A percentile compares a stretch with the other conserved stretches of the same genome.
Conservation (phyloP, 2,113 vertebrate species). For the Odocoileus hemionus region DNA sequence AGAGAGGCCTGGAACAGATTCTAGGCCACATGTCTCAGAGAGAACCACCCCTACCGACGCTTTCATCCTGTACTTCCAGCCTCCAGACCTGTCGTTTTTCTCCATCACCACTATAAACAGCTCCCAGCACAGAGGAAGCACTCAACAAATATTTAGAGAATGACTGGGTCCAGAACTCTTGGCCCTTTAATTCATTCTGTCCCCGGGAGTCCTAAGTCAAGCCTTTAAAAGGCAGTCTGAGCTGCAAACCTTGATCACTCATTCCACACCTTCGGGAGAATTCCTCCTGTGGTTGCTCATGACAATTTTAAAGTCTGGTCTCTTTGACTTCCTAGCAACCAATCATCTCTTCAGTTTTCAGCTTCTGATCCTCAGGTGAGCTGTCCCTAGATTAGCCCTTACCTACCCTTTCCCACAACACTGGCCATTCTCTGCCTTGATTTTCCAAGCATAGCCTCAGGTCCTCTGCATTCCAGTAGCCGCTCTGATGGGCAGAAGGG, state of each 20-base stretch:
- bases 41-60: not conserved
- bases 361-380: not conserved
- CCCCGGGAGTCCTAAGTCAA: not conserved
- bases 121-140: not conserved
- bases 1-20: not conserved
- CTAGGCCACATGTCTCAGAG: not conserved
- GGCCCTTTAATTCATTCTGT: not conserved
- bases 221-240: not conserved
- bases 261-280: not conserved
- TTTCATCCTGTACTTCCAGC: not conserved
- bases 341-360: not conserved
- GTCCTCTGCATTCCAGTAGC: not conserved
- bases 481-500: not conserved
- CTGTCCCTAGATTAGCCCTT: not conserved
- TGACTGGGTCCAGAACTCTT: not conserved
- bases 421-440: not conserved
- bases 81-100: not conserved
- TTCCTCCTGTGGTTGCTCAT: not conserved
- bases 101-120: not conserved
- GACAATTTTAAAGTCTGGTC: not conserved
- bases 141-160: not conserved
- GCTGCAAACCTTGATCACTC: not conserved
- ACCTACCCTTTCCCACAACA: not conserved
- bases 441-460: not conserved
- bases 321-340: not conserved